Conservation (phyloP, 2,888 invertebrate species). For the Craniophora ligustri region DNA sequence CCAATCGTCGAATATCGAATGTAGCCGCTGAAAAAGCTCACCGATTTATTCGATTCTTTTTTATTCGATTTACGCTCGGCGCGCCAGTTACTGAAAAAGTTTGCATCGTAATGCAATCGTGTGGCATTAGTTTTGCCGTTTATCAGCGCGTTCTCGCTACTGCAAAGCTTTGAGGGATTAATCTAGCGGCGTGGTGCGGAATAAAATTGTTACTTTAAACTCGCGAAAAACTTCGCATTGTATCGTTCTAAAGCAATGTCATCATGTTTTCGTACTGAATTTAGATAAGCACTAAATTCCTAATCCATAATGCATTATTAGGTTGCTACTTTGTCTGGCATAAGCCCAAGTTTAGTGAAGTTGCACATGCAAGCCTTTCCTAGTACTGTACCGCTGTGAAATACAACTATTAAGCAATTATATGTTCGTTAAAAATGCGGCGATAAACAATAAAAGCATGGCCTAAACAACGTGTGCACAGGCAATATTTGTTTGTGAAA, state of each 20-base stretch:
- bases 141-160: conserved; percentile 80
- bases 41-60: conserved; percentile 79
- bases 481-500: conserved; percentile 81
- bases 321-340: conserved; percentile 64
- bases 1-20: conserved; percentile 74
- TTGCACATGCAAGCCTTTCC: conserved; percentile 59
- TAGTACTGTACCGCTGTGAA: conserved; percentile 49
- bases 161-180: conserved; percentile 86
- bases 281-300: conserved; percentile 63
- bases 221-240: conserved; percentile 60
- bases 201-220: conserved; percentile 72
- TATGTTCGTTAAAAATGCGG: conserved; percentile 57
- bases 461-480: conserved; percentile 69
- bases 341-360: conserved; percentile 61
- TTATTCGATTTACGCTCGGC: conserved; percentile 77
- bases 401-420: conserved; percentile 63
- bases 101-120: conserved; percentile 86
- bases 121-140: conserved; percentile 84
- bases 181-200: conserved; percentile 73
- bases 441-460: conserved; percentile 69
- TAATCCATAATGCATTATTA: conserved; percentile 71
- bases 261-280: conserved; percentile 62
- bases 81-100: conserved; percentile 85
- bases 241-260: conserved; percentile 56
- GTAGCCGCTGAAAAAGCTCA: conserved; percentile 73